These are phyloP conservation scores for Nephila pilipes DNA, from an alignment of 1,140 invertebrate species.

Conservation along the genomic window DNA sequence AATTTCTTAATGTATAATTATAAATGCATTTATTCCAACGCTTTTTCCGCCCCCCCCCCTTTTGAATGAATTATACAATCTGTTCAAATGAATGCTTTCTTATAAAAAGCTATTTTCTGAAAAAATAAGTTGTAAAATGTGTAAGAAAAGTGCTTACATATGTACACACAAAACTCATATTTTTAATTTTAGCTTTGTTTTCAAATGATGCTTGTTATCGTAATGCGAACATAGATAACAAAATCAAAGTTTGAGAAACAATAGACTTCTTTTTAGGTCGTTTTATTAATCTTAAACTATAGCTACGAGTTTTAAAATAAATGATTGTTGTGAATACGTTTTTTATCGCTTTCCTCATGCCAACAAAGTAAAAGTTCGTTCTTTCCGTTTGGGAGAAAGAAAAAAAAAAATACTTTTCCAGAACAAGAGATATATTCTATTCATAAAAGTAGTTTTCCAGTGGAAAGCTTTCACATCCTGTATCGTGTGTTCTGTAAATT, in stretches of 20 bases:
- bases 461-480: conserved; percentile 28
- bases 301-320: background rate
- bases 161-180: background rate
- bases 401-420: background rate
- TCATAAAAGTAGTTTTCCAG: conserved; percentile 24
- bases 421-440: background rate
- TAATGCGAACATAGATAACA: background rate
- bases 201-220: background rate
- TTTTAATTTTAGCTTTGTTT: background rate
- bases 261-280: background rate
- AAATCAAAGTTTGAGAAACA: background rate
- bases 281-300: background rate
- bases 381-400: background rate
- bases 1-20: too few species aligned
- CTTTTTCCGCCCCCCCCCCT: too few species aligned
- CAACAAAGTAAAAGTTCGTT: background rate
- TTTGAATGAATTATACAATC: too few species aligned
- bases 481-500: background rate
- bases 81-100: too few species aligned
- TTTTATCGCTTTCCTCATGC: background rate
- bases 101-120: too few species aligned
- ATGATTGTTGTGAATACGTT: background rate
- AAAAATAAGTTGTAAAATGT: too few species aligned
- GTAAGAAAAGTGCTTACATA: too few species aligned
- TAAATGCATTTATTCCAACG: too few species aligned